phyloP scores from a whole-genome alignment of 1,140 invertebrate genomes.

The Neelides sp. region DNA sequence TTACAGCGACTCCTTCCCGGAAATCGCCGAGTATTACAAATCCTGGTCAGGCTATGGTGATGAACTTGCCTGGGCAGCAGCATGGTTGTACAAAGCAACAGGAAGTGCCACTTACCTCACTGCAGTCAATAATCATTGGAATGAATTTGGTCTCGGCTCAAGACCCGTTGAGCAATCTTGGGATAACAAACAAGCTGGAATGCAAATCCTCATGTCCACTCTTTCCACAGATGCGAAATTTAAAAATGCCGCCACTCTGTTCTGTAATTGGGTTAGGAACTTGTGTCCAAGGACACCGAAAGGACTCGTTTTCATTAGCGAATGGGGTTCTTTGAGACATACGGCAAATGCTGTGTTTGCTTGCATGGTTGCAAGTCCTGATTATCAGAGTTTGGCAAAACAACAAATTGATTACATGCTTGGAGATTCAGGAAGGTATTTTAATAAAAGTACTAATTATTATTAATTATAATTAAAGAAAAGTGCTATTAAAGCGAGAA shows the following conservation, averaged over 20 bases:
- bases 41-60: constrained; percentile 43
- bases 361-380: constrained; percentile 32
- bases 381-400: constrained; percentile 35
- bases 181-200: constrained; percentile 47
- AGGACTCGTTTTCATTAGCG: constrained; percentile 45
- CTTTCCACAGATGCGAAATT: constrained; percentile 18
- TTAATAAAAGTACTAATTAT: too few species aligned
- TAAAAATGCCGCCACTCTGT: constrained; percentile 9
- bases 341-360: constrained; percentile 47
- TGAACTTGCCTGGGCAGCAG: constrained; percentile 49
- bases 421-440: constrained; percentile 38
- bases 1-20: constrained; percentile 36
- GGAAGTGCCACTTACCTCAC: constrained; percentile 42
- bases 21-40: constrained; percentile 34
- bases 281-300: constrained; percentile 40
- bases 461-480: too few species aligned
- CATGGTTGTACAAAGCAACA: constrained; percentile 49
- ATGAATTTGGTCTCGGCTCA: constrained; percentile 40
- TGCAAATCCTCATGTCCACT: constrained; percentile 39
- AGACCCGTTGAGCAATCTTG: constrained; percentile 44
- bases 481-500: too few species aligned
- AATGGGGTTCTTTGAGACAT: constrained; percentile 45
- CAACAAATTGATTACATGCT: constrained; percentile 39
- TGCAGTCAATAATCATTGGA: constrained; percentile 42
- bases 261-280: constrained; percentile 28